These are phyloP conservation scores for Entomobrya multifasciata DNA, from an alignment of 2,888 invertebrate species.

Conservation along the genomic window DNA sequence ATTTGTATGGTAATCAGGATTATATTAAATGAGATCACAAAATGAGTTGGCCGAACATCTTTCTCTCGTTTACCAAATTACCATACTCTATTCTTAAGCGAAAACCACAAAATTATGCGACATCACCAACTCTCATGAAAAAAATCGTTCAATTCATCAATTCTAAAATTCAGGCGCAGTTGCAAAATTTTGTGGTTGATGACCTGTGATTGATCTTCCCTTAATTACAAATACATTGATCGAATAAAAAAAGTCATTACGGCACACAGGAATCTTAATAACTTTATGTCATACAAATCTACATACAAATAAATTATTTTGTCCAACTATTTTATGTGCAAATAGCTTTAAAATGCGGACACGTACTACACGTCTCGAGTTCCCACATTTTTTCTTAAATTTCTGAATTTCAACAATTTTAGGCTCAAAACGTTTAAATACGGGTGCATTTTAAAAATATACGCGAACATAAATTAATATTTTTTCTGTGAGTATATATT, in stretches of 20 bases:
- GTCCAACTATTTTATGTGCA: too few species aligned
- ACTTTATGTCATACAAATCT: background rate
- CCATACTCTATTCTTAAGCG: background rate
- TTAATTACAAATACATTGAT: background rate
- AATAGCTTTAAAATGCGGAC: too few species aligned
- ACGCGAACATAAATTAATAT: background rate
- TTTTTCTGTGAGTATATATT: background rate
- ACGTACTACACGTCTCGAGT: background rate
- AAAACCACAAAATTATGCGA: conserved; percentile 57
- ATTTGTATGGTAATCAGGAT: conserved; percentile 3
- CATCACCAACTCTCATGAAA: background rate
- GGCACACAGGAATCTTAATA: background rate
- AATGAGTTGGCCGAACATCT: conserved; percentile 69
- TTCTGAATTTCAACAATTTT: conserved; percentile 34
- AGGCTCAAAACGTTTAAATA: conserved; percentile 51
- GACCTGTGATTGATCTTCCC: conserved; percentile 61
- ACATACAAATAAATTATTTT: background rate
- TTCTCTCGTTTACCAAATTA: background rate
- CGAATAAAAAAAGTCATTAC: conserved; percentile 31
- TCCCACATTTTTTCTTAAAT: conserved; percentile 13
- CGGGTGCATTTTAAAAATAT: conserved; percentile 4
- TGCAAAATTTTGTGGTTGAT: conserved; percentile 57
- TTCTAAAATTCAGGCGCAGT: background rate
- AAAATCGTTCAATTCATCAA: background rate
- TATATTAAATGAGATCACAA: conserved; percentile 23